Base-by-base conservation (phyloP, 2,113 vertebrate genomes). In the Lasiurus cinereus region DNA sequence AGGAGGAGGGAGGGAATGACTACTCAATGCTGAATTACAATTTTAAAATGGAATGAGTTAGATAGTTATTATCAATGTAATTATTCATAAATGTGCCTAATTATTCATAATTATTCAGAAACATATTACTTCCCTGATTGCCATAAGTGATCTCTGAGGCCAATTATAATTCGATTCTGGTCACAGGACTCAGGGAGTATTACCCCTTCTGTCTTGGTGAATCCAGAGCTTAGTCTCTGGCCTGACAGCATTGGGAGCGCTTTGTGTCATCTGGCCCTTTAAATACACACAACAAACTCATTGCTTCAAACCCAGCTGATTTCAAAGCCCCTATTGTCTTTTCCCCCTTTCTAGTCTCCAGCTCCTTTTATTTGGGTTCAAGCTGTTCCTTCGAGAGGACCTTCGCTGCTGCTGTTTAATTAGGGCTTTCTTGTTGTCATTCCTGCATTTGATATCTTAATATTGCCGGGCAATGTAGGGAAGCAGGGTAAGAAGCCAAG, bases 81-180 rank as follows among this genome's bases (percentile, higher is more conserved):
- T 98, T 98, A 98, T 98, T 98, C 98, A 98, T 98, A 98, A 98
- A 98, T 98, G 98, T 98, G 98, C 97, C 98, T 98, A 98, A 98
- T 98, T 98, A 98, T 98, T 98, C 98, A 98, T 98, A 98, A 98
- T 98, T 98, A 98, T 98, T 98, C 98, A 98, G 98, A 98, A 98
- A 98, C 97, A 97, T 98, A 98, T 98, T 98, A 98, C 98, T 98
- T 98, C 96, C 97, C 97, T 96, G 98, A 98, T 98, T 98, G 97
- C 98, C 94, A 52, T 98, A 98, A 98, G 98, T 98, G 98, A 98
- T 98, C 98, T 98, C 97, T 0, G 82, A 98, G 98, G 97, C 98
- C 98, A 98, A 98, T 98, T 98, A 98, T 96, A 95, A 97, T 96
- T 97, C 97, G 97, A 97, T 98, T 98, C 98, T 98, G 98, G 98